Percentiles rank a stretch among this genome's conserved stretches.
Conservation (phyloP, 2,113 vertebrate species). For the Chloropsis cyanopogon region DNA sequence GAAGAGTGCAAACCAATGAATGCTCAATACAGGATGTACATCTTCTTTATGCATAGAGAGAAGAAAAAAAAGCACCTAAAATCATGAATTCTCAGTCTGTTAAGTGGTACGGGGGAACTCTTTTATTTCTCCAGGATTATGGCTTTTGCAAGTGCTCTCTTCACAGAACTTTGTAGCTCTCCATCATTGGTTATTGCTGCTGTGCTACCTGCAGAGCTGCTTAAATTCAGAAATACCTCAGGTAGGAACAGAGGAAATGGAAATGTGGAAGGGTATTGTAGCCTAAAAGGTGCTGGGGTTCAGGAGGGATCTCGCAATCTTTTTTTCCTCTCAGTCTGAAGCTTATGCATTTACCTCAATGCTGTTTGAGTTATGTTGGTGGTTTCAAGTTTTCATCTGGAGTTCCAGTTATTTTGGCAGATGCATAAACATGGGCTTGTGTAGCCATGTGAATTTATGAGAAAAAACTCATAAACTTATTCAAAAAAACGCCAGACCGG, state of each 20-base stretch:
- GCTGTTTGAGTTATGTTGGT: background rate
- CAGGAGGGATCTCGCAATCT: background rate
- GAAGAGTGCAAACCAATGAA: background rate
- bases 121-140: background rate
- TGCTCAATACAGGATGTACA: background rate
- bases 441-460: too few species aligned
- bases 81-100: background rate
- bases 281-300: background rate
- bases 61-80: rapidly evolving
- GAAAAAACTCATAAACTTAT: too few species aligned
- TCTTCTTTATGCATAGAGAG: background rate
- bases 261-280: background rate
- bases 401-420: background rate
- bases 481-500: too few species aligned
- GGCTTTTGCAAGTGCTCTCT: background rate
- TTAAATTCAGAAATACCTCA: background rate
- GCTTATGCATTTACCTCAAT: background rate
- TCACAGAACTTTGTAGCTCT: background rate
- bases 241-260: background rate
- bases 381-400: background rate
- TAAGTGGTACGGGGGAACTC: background rate
- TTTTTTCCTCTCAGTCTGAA: background rate
- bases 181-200: background rate
- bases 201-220: background rate
- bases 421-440: background rate